Conservation (phyloP, 2,113 vertebrate genomes). For the Oryzias curvinotus region DNA sequence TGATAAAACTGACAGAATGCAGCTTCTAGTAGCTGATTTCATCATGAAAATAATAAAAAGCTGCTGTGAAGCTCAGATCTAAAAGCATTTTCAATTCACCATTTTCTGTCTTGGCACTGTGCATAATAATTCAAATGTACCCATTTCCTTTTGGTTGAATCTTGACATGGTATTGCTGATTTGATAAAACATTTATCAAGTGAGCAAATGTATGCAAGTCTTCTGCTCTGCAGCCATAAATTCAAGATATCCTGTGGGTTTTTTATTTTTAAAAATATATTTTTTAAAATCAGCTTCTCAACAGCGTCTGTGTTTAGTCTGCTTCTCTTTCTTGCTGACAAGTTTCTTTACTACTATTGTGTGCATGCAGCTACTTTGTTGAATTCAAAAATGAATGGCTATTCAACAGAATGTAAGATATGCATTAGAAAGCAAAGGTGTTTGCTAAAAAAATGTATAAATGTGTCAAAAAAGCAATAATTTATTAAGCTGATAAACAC, state of each 20-base stretch:
- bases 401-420: background rate
- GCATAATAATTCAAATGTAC: constrained; percentile 19
- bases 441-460: too few species aligned
- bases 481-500: too few species aligned
- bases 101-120: constrained; percentile 19
- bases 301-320: background rate
- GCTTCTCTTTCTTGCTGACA: background rate
- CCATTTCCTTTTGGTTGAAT: constrained; percentile 23
- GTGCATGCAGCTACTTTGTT: background rate
- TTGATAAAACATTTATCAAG: constrained; percentile 22
- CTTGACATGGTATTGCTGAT: background rate
- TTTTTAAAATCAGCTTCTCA: background rate
- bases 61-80: background rate
- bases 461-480: too few species aligned
- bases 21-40: too few species aligned
- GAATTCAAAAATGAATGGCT: background rate
- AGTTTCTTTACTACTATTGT: background rate
- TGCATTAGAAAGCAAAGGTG: background rate
- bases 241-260: constrained; percentile 4
- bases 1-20: too few species aligned
- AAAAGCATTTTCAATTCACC: background rate
- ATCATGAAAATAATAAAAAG: too few species aligned
- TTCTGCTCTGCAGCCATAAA: constrained; percentile 1
- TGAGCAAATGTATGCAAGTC: constrained; percentile 7
- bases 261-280: constrained; percentile 14